A percentile compares a stretch with the other conserved stretches of the same genome.
Conservation (phyloP, 1,140 invertebrate species). For the Hirudo medicinalis region DNA sequence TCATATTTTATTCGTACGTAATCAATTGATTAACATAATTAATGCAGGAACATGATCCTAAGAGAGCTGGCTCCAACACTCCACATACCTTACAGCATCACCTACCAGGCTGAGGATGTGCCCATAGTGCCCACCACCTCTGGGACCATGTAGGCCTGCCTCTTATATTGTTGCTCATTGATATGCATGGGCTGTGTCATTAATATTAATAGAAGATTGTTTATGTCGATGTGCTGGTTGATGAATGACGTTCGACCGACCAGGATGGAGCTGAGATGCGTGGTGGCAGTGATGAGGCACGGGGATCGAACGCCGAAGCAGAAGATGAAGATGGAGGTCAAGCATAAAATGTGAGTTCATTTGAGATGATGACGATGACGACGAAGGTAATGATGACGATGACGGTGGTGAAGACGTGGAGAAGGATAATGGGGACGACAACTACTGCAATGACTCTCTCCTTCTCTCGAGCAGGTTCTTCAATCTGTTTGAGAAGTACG, state of each 20-base stretch:
- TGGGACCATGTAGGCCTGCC: conserved; percentile 70
- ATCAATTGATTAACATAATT: background rate
- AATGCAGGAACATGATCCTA: conserved; percentile 64
- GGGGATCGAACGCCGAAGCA: conserved; percentile 98
- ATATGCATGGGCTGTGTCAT: background rate
- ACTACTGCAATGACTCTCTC: background rate
- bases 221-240: background rate
- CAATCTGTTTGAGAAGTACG: conserved; percentile 94
- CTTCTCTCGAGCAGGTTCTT: conserved; percentile 64
- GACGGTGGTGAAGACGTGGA: too few species aligned
- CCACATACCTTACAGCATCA: conserved; percentile 90
- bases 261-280: conserved; percentile 88
- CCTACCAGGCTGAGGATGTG: conserved; percentile 91
- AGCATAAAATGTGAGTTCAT: conserved; percentile 72
- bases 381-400: too few species aligned
- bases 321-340: conserved; percentile 99
- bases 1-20: background rate
- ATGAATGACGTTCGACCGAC: too few species aligned
- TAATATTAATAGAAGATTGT: background rate
- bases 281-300: conserved; percentile 93
- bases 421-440: background rate
- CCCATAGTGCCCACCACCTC: conserved; percentile 97
- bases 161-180: background rate
- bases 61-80: conserved; percentile 80
- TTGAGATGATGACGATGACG: background rate